Evolutionary conservation across 2,888 invertebrate genomes (phyloP).

Genomic region (Cryptocephalus moraei): DNA sequence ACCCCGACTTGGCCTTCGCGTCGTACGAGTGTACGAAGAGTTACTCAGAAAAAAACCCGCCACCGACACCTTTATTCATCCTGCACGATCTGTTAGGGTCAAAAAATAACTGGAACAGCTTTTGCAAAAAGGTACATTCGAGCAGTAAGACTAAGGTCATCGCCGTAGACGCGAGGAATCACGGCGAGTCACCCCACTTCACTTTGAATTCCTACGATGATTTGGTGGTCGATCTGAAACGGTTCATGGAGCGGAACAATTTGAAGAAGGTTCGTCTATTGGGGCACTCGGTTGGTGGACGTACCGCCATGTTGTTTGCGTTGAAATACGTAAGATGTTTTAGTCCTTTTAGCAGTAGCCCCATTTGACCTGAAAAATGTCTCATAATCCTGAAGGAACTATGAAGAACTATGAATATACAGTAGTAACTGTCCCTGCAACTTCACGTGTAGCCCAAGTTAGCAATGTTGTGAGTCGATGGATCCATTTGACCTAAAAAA

Average conservation of each 20-base stretch:
- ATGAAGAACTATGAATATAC: no score
- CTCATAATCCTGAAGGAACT: no score
- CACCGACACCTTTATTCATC: conserved; percentile 60
- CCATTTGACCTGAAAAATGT: no score
- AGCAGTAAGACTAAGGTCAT: conserved; percentile 61
- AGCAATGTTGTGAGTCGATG: no score
- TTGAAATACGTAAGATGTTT: conserved; percentile 49
- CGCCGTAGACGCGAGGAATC: conserved; percentile 84
- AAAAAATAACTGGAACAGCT: conserved; percentile 76
- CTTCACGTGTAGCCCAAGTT: no score
- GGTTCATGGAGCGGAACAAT: conserved; percentile 52
- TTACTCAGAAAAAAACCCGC: conserved; percentile 18
- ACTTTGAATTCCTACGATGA: conserved; percentile 61
- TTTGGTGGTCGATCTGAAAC: conserved; percentile 63
- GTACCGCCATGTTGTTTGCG: conserved; percentile 77
- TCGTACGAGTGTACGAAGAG: conserved; percentile 49
- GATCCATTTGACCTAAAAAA: no score
- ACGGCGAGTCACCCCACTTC: conserved; percentile 85
- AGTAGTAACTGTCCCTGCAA: no score
- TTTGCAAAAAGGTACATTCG: conserved; percentile 51
- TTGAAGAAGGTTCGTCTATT: conserved; percentile 58
- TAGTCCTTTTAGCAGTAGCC: neutral
- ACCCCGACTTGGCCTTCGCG: conserved; percentile 47
- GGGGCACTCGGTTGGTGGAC: conserved; percentile 96
- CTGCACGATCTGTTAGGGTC: conserved; percentile 82